These are phyloP conservation scores for Pseudolaguvia tuberculata DNA, from an alignment of 2,113 vertebrate genomes.

Conservation along the genomic window DNA sequence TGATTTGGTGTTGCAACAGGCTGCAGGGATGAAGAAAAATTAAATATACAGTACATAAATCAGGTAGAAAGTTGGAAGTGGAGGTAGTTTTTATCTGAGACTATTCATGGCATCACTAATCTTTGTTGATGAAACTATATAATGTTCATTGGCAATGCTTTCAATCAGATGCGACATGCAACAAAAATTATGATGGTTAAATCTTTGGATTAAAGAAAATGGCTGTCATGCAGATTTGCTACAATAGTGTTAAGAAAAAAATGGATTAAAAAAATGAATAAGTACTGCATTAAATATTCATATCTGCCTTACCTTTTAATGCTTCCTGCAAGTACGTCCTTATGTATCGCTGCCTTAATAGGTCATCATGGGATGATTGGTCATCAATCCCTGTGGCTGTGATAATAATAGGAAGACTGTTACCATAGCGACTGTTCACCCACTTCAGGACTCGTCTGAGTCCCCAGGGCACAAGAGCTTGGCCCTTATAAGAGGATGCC, in stretches of 20 bases:
- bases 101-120: neutral
- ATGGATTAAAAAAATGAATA: too few species aligned
- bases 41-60: too few species aligned
- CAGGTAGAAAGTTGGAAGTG: neutral
- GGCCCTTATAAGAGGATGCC: slow-evolving; percentile 69
- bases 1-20: neutral
- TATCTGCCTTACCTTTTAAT: slow-evolving; percentile 77
- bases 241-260: neutral
- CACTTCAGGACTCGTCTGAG: slow-evolving; percentile 78
- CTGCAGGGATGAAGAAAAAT: too few species aligned
- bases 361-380: slow-evolving; percentile 71
- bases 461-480: slow-evolving; percentile 83
- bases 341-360: slow-evolving; percentile 79
- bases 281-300: neutral
- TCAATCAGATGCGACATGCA: neutral
- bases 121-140: neutral
- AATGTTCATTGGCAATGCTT: neutral
- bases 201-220: too few species aligned
- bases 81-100: neutral
- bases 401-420: slow-evolving; percentile 73
- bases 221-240: too few species aligned
- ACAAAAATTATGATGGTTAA: neutral
- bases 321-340: slow-evolving; percentile 80
- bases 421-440: slow-evolving; percentile 77
- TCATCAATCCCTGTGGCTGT: slow-evolving; percentile 88